These are phyloP conservation scores for Craniophora ligustri DNA, from an alignment of 2,888 invertebrate species.

Conservation along the genomic window DNA sequence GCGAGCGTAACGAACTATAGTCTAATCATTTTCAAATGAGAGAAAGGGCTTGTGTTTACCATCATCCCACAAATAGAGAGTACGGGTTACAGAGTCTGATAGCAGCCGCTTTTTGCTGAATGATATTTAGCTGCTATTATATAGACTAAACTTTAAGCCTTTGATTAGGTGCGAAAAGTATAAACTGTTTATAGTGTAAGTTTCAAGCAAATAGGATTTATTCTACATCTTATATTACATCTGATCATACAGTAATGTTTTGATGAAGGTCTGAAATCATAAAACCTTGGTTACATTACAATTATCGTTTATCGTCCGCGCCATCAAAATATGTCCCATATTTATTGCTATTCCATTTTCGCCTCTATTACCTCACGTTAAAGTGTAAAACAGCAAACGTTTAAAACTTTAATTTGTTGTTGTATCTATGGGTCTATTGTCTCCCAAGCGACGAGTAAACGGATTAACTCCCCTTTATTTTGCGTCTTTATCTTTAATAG, in stretches of 20 bases:
- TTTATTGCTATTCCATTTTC: constrained; percentile 11
- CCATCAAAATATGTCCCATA: constrained; percentile 25
- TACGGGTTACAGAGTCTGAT: too few relatives aligned
- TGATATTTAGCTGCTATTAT: too few relatives aligned
- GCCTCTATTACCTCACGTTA: neutral
- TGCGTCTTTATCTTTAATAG: constrained; percentile 52
- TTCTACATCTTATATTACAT: neutral
- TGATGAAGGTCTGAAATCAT: constrained; percentile 30
- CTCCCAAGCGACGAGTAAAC: constrained; percentile 43
- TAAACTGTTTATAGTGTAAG: too few relatives aligned
- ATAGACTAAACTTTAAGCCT: too few relatives aligned
- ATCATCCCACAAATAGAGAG: too few relatives aligned
- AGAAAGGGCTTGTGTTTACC: too few relatives aligned
- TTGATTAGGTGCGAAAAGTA: too few relatives aligned
- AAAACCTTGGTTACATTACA: constrained; percentile 39
- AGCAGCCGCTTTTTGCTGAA: too few relatives aligned
- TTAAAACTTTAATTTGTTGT: constrained; percentile 28
- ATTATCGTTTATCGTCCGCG: constrained; percentile 39
- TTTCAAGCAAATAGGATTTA: too few relatives aligned
- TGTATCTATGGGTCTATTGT: constrained; percentile 30
- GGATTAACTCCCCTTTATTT: constrained; percentile 50
- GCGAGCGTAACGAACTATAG: too few relatives aligned
- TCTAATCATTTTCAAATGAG: too few relatives aligned
- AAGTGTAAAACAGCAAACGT: constrained; percentile 21
- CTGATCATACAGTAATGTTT: constrained; percentile 8